Evolutionary conservation across 2,888 invertebrate genomes (phyloP), one percentile per base, ranked within the genome.

Genomic region (Limnephilus auricula): DNA sequence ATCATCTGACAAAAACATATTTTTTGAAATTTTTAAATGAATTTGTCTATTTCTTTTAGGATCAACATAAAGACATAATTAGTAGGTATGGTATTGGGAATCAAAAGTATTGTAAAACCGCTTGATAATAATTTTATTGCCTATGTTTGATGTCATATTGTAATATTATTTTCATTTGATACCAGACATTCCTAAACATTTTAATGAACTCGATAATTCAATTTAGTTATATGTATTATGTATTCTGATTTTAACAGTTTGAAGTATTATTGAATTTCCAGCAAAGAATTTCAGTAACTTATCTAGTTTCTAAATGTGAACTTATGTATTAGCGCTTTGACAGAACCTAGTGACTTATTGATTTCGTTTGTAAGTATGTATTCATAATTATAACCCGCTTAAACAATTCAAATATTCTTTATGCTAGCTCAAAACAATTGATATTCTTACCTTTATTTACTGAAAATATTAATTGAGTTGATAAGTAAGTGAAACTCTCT

Each of bases 31-130:
- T 82, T 82, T 34, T 34, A 32, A 82, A 82, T 34, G 65, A 65
- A 82, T 82, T 82, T 82, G 34, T 82, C 37, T 34, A 82, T 82
- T 37, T 32, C 37, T 82, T 4, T 82, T 37, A 85, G 85, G 85
- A 91, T 90, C 80, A 91, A 78, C 87, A 78, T 50, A 87, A 87
- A 87, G 87, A 87, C 87, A 78, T 87, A 87, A 78, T 87, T 87
- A 65, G 65, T 87, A 87, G 87, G 87, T 78, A n/a, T 87, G 87
- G 87, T 87, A 87, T 87, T 87, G 87, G 87, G 87, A 87, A 87
- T 87, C 87, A 87, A 87, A 87, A 87, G 87, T 87, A 65, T 50
- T 87, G 50, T 87, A 31, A 87, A 87, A 78, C 87, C 13, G 50
- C 78, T 50, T 87, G 50, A 31, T 87, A 78, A 87, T 78, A 65